Base-by-base conservation (phyloP, 2,113 vertebrate species). In the Erythrocercus mccallii region DNA sequence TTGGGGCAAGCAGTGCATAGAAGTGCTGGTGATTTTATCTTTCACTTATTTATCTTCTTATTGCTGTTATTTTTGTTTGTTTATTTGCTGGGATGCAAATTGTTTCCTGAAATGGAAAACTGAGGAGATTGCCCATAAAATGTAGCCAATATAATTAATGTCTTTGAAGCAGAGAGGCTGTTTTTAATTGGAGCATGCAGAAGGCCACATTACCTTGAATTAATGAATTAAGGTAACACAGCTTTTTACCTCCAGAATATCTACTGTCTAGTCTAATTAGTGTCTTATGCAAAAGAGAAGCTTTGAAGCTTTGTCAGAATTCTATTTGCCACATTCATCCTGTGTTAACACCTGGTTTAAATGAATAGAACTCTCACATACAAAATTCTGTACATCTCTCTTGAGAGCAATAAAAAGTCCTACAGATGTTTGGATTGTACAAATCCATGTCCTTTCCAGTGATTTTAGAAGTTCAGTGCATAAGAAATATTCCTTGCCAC, bases 61-160 rank as follows among this genome's bases (percentile, higher is more conserved):
- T 73, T 51, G 86, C 69, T 96, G 42, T 80, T 74, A 21, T 86
- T 91, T 95, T 86, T 70, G 5, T 96, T 70, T 94, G 38, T 91
- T 83, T 91, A 23, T 92, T 91, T 86, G 70, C 86, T 92, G 95
- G 84, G 72, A 54, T 82, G 88, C 81, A 94, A 76, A 69, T 94
- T 81, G 80, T 94, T 93, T 96, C 95, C 79, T 96, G 88, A 92
- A 94, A 85, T 65, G 81, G 94, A 97, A 94, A 96, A 92, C 65
- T 66, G 95, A 78, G 73, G 89, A 92, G 89, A 64, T 45, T 90
- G 93, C 88, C 76, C 78, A 57, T 94, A 83, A 87, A 88, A 78
- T 7, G 15, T 25, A 93, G 57, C 42, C 40, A 27, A 27, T 85
- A 21, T 50, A 88, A 79, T 72, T 22, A 83, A 87, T 4, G 44